Percentiles rank a stretch among this genome's conserved stretches.
These are phyloP conservation scores for Maniola jurtina DNA, from an alignment of 1,140 invertebrate species.

Conservation along the genomic window DNA sequence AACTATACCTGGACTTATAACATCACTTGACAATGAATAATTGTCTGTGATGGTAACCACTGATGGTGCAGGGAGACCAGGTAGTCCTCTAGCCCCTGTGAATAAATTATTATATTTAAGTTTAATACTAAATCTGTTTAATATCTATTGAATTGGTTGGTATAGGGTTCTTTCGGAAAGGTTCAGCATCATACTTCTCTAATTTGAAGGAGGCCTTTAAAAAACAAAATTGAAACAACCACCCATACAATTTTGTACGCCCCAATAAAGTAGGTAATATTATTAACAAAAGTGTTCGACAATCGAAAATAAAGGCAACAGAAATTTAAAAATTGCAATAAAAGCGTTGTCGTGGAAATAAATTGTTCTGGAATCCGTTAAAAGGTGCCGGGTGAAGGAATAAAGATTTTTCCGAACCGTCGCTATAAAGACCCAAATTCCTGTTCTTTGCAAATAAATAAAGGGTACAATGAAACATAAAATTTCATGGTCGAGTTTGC, in stretches of 20 bases:
- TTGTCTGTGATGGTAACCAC: conserved; percentile 45
- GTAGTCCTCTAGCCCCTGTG: conserved; percentile 56
- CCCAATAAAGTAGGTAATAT: too few relatives aligned
- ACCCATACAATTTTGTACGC: too few relatives aligned
- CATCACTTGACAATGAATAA: conserved; percentile 44
- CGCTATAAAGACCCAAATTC: conserved; percentile 49
- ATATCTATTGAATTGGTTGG: neutral
- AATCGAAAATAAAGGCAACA: neutral
- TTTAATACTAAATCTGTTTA: conserved; percentile 1
- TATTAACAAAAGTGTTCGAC: too few relatives aligned
- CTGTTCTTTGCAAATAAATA: conserved; percentile 64
- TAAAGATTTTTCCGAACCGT: conserved; percentile 72
- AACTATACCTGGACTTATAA: conserved; percentile 40
- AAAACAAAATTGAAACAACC: too few relatives aligned
- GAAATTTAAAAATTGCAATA: conserved; percentile 2
- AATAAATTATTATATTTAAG: conserved; percentile 14
- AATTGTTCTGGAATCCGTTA: conserved; percentile 36
- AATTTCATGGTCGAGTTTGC: conserved; percentile 73
- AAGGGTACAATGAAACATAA: conserved; percentile 68
- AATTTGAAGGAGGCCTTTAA: neutral
- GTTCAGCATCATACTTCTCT: neutral
- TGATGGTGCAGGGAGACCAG: conserved; percentile 52
- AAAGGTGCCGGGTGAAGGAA: conserved; percentile 51
- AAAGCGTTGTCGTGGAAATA: neutral
- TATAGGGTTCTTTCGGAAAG: neutral